Percentiles rank a stretch among this genome's conserved stretches.
phyloP scores from a whole-genome alignment of 2,888 invertebrate species.

The Hetaerina titia region DNA sequence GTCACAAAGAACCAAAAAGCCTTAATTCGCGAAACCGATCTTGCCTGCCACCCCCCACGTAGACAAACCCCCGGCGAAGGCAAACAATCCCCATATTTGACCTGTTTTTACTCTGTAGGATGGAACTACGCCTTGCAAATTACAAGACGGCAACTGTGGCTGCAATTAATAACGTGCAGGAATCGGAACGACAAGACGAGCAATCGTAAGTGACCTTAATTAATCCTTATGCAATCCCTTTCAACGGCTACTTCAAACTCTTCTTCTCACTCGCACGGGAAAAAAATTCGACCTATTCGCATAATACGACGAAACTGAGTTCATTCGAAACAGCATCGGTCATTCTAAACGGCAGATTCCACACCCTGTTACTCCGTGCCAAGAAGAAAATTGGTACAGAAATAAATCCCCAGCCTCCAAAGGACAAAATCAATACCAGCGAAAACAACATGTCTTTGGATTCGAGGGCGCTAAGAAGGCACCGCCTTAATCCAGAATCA shows the following conservation, averaged over 20 bases:
- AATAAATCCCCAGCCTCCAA: neutral
- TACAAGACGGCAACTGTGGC: too few relatives aligned
- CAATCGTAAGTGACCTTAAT: neutral
- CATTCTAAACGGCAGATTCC: neutral
- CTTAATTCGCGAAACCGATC: neutral
- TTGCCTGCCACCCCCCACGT: neutral
- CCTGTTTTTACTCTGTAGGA: neutral
- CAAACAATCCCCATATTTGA: neutral
- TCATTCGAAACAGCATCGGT: neutral
- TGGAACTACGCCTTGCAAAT: neutral
- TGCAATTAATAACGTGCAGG: neutral
- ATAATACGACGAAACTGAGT: neutral
- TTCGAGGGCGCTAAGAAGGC: neutral
- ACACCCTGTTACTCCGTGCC: neutral
- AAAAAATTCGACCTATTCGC: neutral
- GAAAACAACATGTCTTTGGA: neutral
- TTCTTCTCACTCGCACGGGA: neutral
- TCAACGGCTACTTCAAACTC: too few relatives aligned
- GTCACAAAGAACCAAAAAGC: neutral
- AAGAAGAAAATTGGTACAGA: neutral
- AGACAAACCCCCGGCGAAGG: neutral
- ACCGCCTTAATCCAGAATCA: neutral
- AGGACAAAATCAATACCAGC: slow-evolving; percentile 28
- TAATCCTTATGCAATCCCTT: too few relatives aligned
- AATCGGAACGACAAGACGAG: neutral